phyloP scores from a whole-genome alignment of 1,140 invertebrate genomes.

The Drosophila bifasciata region DNA sequence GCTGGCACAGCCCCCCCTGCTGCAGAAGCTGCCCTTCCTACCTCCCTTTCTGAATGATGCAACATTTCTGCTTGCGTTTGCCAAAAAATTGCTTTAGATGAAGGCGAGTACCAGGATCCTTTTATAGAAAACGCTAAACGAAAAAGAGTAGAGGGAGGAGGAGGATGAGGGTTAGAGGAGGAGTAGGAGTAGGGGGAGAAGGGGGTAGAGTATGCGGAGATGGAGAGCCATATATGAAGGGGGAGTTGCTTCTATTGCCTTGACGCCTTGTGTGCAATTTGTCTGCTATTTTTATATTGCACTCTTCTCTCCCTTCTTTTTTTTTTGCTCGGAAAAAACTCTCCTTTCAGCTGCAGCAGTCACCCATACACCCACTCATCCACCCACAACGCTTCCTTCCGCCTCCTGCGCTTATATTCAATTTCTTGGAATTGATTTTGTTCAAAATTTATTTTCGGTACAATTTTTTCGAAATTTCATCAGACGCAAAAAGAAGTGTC shows the following conservation, averaged over 20 bases:
- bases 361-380: background rate
- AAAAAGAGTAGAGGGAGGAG: constrained; percentile 18
- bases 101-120: constrained; percentile 19
- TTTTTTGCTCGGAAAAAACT: background rate
- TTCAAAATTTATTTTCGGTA: constrained; percentile 21
- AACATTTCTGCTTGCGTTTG: constrained; percentile 77
- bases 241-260: constrained; percentile 22
- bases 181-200: constrained; percentile 10
- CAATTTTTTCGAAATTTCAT: too few relatives aligned
- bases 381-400: too few relatives aligned
- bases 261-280: constrained; percentile 75
- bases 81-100: constrained; percentile 70
- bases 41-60: constrained; percentile 29
- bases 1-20: background rate
- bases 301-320: too few relatives aligned
- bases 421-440: constrained; percentile 80
- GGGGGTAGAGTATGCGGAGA: constrained; percentile 7
- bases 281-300: constrained; percentile 75
- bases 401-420: constrained; percentile 60
- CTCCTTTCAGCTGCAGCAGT: background rate
- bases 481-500: too few relatives aligned
- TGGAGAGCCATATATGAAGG: background rate
- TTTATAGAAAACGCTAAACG: background rate
- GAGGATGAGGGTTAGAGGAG: constrained; percentile 7
- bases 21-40: background rate